Base-by-base conservation (phyloP, 1,140 invertebrate genomes). In the Eueides isabella region DNA sequence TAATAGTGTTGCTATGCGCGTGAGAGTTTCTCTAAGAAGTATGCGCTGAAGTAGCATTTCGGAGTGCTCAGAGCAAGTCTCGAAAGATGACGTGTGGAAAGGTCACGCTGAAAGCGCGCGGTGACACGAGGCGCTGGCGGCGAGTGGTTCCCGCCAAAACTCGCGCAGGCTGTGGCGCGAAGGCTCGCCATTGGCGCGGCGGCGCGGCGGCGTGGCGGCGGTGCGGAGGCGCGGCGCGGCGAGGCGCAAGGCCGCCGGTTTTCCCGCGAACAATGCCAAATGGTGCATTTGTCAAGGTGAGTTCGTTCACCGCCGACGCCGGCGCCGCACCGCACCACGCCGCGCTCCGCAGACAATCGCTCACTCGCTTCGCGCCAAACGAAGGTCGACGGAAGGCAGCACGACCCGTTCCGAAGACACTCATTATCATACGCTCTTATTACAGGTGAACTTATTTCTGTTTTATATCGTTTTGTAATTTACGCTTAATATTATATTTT, bases 251-350 rank as follows among this genome's bases (percentile, higher is more conserved):
- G 91, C 91, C 91, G 91, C 89, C 89, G 89, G 91, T 92, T 92
- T 92, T 92, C 89, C 91, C 91, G 91, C 91, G 88, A 92, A 92
- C 91, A 92, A 92, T 92, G 91, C 91, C 91, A 92, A 92, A 92
- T 92, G 91, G 91, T 92, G 91, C 91, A 92, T 92, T 92, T 92
- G 91, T 92, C 91, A 92, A 92, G 91, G 91, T 92, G 88, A 92
- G 91, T 92, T 92, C 91, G 91, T 92, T 92, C 91, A 92, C 91
- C 91, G 89, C 82, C 87, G 90, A 88, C 90, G 90, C 88, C 83
- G 83, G 88, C 88, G 88, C 89, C 88, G 87, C 48, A n/a, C 41
- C 85, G 76, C 90, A 88, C 88, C 83, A 86, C 88, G 88, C 89
- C 73, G 67, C 86, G 83, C 86, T 80, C 74, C 84, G 80, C 80